Evolutionary conservation across 1,140 invertebrate species (phyloP).

Genomic region (Drosophila cardini): DNA sequence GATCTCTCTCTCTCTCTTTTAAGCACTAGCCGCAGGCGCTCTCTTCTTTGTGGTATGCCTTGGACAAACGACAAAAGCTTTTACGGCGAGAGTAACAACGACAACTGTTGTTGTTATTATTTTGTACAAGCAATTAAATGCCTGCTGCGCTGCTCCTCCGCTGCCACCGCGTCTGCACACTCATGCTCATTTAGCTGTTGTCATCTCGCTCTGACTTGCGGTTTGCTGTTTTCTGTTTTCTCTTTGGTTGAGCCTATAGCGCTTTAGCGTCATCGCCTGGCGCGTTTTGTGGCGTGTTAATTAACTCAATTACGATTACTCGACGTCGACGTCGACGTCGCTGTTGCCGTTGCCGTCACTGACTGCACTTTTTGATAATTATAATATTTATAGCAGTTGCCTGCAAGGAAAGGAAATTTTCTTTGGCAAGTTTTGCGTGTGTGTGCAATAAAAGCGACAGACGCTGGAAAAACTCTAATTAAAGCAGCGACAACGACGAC

Average conservation of each 20-base stretch:
- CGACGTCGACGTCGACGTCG: conserved; percentile 16
- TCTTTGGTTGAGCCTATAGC: conserved; percentile 11
- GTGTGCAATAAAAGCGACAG: conserved; percentile 37
- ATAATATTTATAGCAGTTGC: conserved; percentile 77
- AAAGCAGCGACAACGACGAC: conserved; percentile 56
- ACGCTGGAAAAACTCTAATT: conserved; percentile 77
- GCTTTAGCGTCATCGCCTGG: conserved; percentile 50
- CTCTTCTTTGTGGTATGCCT: neutral
- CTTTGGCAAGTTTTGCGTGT: conserved; percentile 44
- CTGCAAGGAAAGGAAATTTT: conserved; percentile 62
- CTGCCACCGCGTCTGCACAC: neutral
- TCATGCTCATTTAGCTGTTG: neutral
- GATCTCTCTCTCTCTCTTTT: neutral
- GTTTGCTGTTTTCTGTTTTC: neutral
- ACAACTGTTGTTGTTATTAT: conserved; percentile 57
- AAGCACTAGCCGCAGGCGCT: neutral
- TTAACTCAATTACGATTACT: conserved; percentile 82
- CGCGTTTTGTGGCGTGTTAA: conserved; percentile 81
- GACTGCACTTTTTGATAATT: conserved; percentile 73
- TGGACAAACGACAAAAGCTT: neutral
- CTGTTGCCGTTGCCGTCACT: conserved; percentile 12
- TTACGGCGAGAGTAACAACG: neutral
- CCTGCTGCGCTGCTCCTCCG: conserved; percentile 50
- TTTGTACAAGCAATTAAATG: conserved; percentile 81
- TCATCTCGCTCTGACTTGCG: conserved; percentile 15